phyloP scores from a whole-genome alignment of 2,888 invertebrate species.

The Melanotus villosus region DNA sequence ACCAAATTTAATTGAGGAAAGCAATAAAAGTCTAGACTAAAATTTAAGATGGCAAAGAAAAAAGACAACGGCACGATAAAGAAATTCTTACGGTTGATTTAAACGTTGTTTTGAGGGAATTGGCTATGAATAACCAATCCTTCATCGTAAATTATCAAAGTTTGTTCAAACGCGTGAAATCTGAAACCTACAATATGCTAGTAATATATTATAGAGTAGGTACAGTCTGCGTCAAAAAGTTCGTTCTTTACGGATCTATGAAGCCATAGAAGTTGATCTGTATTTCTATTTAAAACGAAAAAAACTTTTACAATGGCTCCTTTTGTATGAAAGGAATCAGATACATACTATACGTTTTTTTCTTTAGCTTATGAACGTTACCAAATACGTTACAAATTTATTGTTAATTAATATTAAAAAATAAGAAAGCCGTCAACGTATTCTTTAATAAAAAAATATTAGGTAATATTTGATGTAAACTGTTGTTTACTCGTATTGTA shows the following conservation, averaged over 20 bases:
- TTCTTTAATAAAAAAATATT: too few relatives aligned
- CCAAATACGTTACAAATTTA: too few relatives aligned
- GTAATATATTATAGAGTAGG: conserved; percentile 56
- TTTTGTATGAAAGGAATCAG: too few relatives aligned
- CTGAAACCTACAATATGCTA: conserved; percentile 61
- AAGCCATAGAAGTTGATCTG: conserved; percentile 13
- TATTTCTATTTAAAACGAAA: not conserved
- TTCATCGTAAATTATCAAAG: conserved; percentile 63
- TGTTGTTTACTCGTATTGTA: too few relatives aligned
- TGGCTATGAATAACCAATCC: conserved; percentile 61
- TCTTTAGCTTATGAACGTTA: too few relatives aligned
- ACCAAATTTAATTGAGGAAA: conserved; percentile 24
- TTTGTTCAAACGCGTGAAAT: conserved; percentile 63
- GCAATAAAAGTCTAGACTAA: conserved; percentile 29
- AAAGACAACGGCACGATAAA: conserved; percentile 40
- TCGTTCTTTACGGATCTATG: conserved; percentile 1
- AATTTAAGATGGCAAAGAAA: conserved; percentile 24
- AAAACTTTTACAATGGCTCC: too few relatives aligned
- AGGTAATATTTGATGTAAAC: too few relatives aligned
- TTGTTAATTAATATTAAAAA: too few relatives aligned
- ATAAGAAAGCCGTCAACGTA: too few relatives aligned
- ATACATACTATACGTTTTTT: too few relatives aligned
- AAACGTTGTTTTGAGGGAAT: conserved; percentile 59
- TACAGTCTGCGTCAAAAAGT: conserved; percentile 33
- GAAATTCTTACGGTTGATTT: conserved; percentile 55